A percentile compares a stretch with the other conserved stretches of the same genome.
phyloP scores from a whole-genome alignment of 2,797 vertebrate species.

The Malurus splendens region DNA sequence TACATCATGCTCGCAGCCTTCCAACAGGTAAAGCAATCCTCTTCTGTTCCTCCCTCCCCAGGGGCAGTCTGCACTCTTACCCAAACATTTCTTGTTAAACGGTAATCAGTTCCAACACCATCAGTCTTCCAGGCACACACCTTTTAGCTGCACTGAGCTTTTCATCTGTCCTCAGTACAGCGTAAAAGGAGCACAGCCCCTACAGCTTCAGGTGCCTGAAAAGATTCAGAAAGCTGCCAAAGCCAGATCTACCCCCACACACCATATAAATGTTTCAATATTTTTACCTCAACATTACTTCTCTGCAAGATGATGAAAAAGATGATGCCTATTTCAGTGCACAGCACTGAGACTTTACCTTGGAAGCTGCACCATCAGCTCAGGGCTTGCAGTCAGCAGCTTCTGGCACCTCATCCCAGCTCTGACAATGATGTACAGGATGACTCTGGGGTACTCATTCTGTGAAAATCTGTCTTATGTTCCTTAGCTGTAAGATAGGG shows the following conservation, averaged over 20 bases:
- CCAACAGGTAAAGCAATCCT: background rate
- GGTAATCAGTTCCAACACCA: background rate
- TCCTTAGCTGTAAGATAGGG: background rate
- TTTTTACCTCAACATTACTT: background rate
- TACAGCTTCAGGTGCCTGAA: background rate
- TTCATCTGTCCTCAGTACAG: background rate
- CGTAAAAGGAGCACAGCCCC: background rate
- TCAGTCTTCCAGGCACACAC: background rate
- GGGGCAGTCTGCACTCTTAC: background rate
- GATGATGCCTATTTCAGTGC: background rate
- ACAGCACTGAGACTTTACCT: background rate
- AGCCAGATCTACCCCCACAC: background rate
- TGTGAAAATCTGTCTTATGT: background rate
- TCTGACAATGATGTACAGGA: background rate
- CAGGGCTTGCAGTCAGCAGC: background rate
- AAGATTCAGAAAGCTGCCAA: background rate
- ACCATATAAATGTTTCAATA: background rate
- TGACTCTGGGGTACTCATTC: background rate
- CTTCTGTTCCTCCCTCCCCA: background rate
- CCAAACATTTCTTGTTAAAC: background rate
- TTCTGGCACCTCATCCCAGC: background rate
- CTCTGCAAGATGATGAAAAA: background rate
- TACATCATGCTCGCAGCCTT: background rate
- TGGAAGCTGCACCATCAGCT: background rate
- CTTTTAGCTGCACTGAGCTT: background rate